A percentile compares a stretch with the other conserved stretches of the same genome.
Conservation (phyloP, 2,888 invertebrate species). For the Pyrgus malvae region DNA sequence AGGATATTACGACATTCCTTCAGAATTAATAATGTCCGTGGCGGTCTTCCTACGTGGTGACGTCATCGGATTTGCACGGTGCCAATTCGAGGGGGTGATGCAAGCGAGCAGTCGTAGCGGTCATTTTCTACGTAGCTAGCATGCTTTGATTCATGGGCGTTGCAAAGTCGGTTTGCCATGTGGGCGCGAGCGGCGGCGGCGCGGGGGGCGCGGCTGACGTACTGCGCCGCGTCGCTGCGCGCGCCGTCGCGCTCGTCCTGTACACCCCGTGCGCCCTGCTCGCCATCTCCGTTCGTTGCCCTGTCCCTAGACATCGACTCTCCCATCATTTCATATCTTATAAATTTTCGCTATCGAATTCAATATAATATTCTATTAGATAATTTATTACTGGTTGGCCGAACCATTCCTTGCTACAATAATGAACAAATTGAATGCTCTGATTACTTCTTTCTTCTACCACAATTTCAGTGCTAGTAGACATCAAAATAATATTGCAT, state of each 20-base stretch:
- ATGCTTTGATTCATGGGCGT: slow-evolving; percentile 59
- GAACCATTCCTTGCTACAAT: too few species aligned
- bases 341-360: too few species aligned
- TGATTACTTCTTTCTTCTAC: too few species aligned
- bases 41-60: slow-evolving; percentile 63
- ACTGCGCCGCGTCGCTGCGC: slow-evolving; percentile 79
- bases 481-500: too few species aligned
- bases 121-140: slow-evolving; percentile 53
- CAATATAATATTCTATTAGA: too few species aligned
- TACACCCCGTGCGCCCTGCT: too few species aligned
- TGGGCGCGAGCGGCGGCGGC: slow-evolving; percentile 55
- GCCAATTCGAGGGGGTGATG: slow-evolving; percentile 68
- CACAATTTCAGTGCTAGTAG: too few species aligned
- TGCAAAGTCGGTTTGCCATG: slow-evolving; percentile 53
- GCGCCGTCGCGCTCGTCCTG: slow-evolving; percentile 65
- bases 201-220: slow-evolving; percentile 65
- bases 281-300: slow-evolving; percentile 66
- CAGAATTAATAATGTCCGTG: slow-evolving; percentile 44
- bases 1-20: slow-evolving; percentile 37
- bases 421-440: too few species aligned
- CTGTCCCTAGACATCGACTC: slow-evolving; percentile 40
- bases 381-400: too few species aligned
- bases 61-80: slow-evolving; percentile 69
- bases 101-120: slow-evolving; percentile 60
- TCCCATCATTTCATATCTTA: not conserved